phyloP scores from a whole-genome alignment of 2,113 vertebrate species.

The Corythornis cristatus region DNA sequence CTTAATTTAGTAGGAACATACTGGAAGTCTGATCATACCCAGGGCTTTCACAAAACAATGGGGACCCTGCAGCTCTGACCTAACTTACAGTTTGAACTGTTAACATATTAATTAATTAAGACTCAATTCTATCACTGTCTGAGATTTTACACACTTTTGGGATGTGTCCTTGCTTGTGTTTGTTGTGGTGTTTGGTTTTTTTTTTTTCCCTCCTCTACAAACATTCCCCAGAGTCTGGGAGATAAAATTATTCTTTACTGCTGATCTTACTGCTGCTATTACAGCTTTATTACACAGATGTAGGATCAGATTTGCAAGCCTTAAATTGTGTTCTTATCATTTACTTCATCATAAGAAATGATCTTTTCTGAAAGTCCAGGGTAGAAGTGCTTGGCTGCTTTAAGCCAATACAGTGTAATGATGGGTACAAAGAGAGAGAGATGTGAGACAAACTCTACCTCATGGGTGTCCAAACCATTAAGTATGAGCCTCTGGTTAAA shows the following conservation, averaged over 20 bases:
- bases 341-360: background rate
- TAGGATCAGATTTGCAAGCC: background rate
- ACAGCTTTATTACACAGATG: background rate
- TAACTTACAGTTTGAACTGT: fast-evolving
- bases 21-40: background rate
- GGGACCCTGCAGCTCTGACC: background rate
- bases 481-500: background rate
- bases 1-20: background rate
- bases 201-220: background rate
- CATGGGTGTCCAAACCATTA: background rate
- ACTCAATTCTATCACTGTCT: background rate
- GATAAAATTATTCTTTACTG: background rate
- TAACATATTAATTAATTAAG: background rate
- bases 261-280: background rate
- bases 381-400: background rate
- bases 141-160: background rate
- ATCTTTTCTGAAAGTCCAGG: background rate
- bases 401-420: background rate
- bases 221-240: background rate
- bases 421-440: background rate
- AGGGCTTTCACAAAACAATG: background rate
- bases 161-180: background rate
- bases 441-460: background rate
- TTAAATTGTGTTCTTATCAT: background rate
- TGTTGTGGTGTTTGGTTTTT: background rate